Base-by-base conservation (phyloP, 2,113 vertebrate genomes). In the Ammodytes marinus region DNA sequence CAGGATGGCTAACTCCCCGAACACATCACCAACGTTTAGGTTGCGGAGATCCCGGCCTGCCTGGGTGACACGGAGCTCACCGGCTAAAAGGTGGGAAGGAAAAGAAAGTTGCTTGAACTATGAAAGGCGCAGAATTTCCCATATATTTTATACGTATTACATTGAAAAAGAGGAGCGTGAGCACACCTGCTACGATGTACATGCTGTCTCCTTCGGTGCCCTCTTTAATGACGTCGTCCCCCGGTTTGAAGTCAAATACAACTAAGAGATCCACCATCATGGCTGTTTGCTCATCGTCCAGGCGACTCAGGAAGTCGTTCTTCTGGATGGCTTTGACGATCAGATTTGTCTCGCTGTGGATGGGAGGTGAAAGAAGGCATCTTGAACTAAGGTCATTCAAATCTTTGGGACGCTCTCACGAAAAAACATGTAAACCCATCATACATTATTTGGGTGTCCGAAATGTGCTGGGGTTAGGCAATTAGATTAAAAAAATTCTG, bases 171-270 rank as follows among this genome's bases (percentile, higher is more conserved):
- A 19, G 6, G 45, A 43, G 14, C 8, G 15, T 45, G 4, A 42
- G 8, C 71, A 58, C 79, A 96, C 96, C 95, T 93, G 95, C 95
- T 19, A 97, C 95, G 1, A 96, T 95, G 91, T 95, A 96, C 95
- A 96, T 93, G 88, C 92, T 80, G 63, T 96, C 90, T n/a, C 95
- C 96, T 13, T 96, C 95, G 0, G 77, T 13, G 3, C 95, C 96
- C 74, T 96, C 96, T 5, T 77, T 90, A 63, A 96, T 95, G 82
- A 97, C 88, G 0, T 86, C 84, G 0, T 94, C 84, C 0, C 94
- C 94, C 0, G 90, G 90, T 63, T 86, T 85, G 52, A 79, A 79
- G 67, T 88, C 50, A 2, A 63, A 69, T 0, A 77, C 54, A 42
- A 39, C 37, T 13, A 96, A 86, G 8, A 96, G 92, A 35, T 95